Base-by-base conservation (phyloP, 2,797 vertebrate species). In the Micromesistius poutassou region DNA sequence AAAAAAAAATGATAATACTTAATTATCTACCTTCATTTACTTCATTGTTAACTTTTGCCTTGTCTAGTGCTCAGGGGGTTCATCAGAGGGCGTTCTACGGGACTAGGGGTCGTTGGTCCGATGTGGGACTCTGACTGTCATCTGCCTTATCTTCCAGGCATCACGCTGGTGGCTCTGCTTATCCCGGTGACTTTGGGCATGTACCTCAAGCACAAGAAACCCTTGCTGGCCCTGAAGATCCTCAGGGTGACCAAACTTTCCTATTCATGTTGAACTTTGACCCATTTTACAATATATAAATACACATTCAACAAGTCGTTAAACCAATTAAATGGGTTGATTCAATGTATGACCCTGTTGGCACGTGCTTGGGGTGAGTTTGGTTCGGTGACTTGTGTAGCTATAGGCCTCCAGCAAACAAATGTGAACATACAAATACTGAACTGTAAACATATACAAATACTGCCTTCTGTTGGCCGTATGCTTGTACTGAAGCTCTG, bases 101-200 rank as follows among this genome's bases (percentile, higher is more conserved):
- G 40, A 42, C 40, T 19, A 19, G 19, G 22, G 5, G 55, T 62
- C 25, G 55, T 38, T 62, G 22, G 4, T n/a, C n/a, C 22, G 25
- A 68, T 68, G 25, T 28, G 62, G n/a, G 14, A 3, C 62, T 28
- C 9, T 68, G 25, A 28, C 62, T 68, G 62, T 68, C 1, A 2
- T 68, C 30, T 38, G 35, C 22, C 82, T n/a, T n/a, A 3, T 82
- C 22, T 22, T 5, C 36, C 87, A 99, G 98, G 95, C 19, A 91
- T 94, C 86, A 97, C 97, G 2, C 90, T 99, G 13, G 94, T 95
- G 7, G 80, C 94, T 30, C 95, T 99, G 2, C 76, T 99, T 25
- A 0, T 99, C 83, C 98, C 98, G 0, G 94, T 98, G 40, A 88
- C 86, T 0, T 0, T 95, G 72, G 98, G 98, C 76, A 95, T 99